Conservation (phyloP, 2,797 vertebrate genomes). For the Xiphorhynchus erythropygius region DNA sequence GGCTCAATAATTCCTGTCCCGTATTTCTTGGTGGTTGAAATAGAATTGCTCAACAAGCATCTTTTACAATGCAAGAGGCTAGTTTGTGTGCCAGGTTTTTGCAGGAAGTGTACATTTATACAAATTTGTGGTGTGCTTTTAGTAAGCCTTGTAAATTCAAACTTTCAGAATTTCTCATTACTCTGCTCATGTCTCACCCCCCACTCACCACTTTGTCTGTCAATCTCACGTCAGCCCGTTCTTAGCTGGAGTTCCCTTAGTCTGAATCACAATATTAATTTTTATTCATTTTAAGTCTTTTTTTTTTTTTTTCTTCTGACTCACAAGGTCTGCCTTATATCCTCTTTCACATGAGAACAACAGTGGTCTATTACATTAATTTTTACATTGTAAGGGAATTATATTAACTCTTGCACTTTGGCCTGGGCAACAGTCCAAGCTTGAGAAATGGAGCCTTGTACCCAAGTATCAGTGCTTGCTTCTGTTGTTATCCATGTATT, state of each 20-base stretch:
- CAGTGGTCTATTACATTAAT: not conserved
- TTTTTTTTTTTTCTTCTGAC: not conserved
- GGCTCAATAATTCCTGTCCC: not conserved
- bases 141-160: not conserved
- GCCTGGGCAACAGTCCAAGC: not conserved
- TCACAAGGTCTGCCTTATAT: constrained; percentile 21
- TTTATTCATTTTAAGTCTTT: not conserved
- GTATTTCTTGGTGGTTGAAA: not conserved
- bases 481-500: not conserved
- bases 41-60: not conserved
- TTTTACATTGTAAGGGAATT: constrained; percentile 8
- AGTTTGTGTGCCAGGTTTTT: not conserved
- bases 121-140: not conserved
- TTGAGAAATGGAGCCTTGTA: not conserved
- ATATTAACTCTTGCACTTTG: not conserved
- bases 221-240: not conserved
- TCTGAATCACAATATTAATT: not conserved
- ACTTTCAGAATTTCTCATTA: not conserved
- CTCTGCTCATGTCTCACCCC: not conserved
- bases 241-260: not conserved
- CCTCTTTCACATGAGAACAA: constrained; percentile 9
- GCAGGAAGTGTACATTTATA: not conserved
- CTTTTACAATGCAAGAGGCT: not conserved
- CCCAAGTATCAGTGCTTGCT: not conserved
- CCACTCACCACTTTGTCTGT: not conserved